Evolutionary conservation across 2,797 vertebrate genomes (phyloP).

Genomic region (Momotus momota): DNA sequence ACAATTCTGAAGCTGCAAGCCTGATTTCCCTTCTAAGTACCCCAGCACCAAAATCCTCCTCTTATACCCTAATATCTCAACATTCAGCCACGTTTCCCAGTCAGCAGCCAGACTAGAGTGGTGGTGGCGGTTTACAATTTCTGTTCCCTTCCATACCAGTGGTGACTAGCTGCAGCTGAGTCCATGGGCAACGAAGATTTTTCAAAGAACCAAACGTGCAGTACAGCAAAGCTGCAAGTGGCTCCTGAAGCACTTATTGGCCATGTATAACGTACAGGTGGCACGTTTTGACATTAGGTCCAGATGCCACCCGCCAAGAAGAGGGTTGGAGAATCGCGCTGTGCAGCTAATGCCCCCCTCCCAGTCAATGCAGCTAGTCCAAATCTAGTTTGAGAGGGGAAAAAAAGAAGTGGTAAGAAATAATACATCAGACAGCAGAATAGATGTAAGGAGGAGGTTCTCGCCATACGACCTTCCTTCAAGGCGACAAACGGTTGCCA

Average conservation of each 20-base stretch:
- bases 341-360: neutral
- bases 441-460: neutral
- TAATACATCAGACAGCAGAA: neutral
- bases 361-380: neutral
- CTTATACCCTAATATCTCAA: neutral
- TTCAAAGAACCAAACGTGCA: neutral
- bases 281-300: neutral
- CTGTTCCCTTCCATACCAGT: neutral
- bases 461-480: neutral
- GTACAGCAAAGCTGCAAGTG: neutral
- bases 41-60: neutral
- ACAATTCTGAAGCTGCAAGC: neutral
- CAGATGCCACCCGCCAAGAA: neutral
- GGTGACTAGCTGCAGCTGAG: neutral
- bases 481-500: neutral
- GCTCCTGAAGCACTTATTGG: neutral
- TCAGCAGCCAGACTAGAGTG: neutral
- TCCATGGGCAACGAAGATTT: neutral
- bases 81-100: neutral
- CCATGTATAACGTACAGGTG: accelerated
- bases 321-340: neutral
- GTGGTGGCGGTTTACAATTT: neutral
- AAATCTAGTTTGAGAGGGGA: neutral
- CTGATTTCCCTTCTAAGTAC: neutral
- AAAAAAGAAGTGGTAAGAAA: neutral